Conservation (phyloP, 2,797 vertebrate genomes). For the Hippoglossus hippoglossus region DNA sequence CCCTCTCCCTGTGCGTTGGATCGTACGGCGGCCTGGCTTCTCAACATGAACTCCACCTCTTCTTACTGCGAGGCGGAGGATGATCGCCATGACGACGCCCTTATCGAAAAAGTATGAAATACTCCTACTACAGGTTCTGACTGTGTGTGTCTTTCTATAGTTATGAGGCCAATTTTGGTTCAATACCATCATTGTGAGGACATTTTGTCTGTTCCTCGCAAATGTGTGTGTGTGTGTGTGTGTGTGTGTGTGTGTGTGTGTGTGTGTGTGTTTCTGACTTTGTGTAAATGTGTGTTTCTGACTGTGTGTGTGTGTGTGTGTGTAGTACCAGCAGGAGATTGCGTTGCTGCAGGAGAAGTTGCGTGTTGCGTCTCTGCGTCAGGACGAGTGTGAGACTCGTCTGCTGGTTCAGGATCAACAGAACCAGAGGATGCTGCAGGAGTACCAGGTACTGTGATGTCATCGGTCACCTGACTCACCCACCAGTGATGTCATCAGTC, state of each 20-base stretch:
- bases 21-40: constrained; percentile 97
- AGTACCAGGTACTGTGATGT: constrained; percentile 86
- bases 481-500: neutral
- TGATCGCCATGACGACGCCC: constrained; percentile 90
- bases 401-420: constrained; percentile 94
- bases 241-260: too few species aligned
- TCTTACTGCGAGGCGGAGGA: constrained; percentile 95
- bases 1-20: constrained; percentile 96
- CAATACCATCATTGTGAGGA: too few species aligned
- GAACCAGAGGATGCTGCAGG: constrained; percentile 93
- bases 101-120: constrained; percentile 91
- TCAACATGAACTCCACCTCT: constrained; percentile 93
- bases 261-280: too few species aligned
- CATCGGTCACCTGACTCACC: constrained; percentile 6
- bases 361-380: constrained; percentile 85
- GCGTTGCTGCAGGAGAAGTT: constrained; percentile 91
- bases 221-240: too few species aligned
- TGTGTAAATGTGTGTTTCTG: too few species aligned
- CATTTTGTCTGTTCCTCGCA: too few species aligned
- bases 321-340: constrained; percentile 95
- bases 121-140: neutral
- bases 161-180: too few species aligned
- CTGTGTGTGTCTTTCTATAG: neutral
- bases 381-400: constrained; percentile 93
- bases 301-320: neutral